Evolutionary conservation across 2,888 invertebrate species (phyloP).

Genomic region (Embidobia sp.): DNA sequence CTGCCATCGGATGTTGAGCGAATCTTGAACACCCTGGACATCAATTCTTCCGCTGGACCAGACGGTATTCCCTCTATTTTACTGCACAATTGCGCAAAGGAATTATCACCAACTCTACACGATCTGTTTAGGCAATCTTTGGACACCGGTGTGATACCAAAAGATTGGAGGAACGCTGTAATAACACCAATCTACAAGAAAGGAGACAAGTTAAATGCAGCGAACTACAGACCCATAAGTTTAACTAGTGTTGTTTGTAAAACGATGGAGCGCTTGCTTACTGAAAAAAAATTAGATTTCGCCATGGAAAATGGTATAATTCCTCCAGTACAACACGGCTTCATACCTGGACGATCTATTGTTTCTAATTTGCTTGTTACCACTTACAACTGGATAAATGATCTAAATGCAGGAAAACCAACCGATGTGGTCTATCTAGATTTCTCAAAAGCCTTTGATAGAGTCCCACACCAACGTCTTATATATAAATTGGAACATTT

Average conservation of each 20-base stretch:
- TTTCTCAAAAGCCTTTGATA: slow-evolving; percentile 2
- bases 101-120: background rate
- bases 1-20: too few relatives aligned
- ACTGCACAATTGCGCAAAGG: background rate
- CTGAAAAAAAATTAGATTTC: too few relatives aligned
- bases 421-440: background rate
- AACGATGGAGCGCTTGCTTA: background rate
- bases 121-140: background rate
- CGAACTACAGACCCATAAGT: slow-evolving; percentile 6
- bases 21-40: too few relatives aligned
- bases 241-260: slow-evolving; percentile 1
- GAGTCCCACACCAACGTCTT: background rate
- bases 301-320: too few relatives aligned
- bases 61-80: slow-evolving; percentile 13
- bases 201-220: background rate
- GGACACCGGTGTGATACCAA: background rate
- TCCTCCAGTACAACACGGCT: background rate
- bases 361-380: background rate
- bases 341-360: background rate
- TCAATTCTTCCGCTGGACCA: background rate
- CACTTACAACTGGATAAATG: background rate
- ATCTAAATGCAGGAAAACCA: background rate
- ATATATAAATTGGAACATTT: background rate
- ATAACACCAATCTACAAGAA: slow-evolving; percentile 16
- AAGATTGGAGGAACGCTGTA: background rate